Evolutionary conservation across 2,888 invertebrate genomes (phyloP).

Genomic region (Atethmia centrago): DNA sequence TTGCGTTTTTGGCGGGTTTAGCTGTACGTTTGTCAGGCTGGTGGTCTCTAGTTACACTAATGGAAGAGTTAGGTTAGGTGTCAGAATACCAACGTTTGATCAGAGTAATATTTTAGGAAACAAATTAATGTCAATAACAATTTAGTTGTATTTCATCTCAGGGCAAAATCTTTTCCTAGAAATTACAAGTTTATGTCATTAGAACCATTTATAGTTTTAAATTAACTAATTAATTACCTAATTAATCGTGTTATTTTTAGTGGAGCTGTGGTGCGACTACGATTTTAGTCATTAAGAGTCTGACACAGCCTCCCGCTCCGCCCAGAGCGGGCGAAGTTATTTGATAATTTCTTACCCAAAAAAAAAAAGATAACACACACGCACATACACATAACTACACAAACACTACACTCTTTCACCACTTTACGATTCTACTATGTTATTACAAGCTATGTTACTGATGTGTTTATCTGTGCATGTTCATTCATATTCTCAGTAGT

Average conservation of each 20-base stretch:
- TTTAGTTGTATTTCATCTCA: constrained; percentile 8
- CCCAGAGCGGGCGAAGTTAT: no score
- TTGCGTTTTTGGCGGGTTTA: background rate
- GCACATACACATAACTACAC: no score
- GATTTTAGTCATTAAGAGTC: no score
- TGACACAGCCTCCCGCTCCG: no score
- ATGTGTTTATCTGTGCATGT: no score
- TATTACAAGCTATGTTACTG: no score
- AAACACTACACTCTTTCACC: no score
- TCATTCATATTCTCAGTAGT: no score
- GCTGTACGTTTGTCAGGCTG: background rate
- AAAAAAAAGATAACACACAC: no score
- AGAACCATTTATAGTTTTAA: background rate
- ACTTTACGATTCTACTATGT: no score
- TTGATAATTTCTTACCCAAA: no score
- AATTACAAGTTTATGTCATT: background rate
- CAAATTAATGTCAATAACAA: constrained; percentile 56
- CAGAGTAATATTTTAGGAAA: constrained; percentile 54
- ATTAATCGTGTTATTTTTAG: background rate
- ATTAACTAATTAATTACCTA: background rate
- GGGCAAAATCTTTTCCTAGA: background rate
- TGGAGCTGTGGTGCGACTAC: background rate
- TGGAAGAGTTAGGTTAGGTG: constrained; percentile 63
- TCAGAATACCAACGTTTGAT: constrained; percentile 59
- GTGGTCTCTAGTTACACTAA: constrained; percentile 63